phyloP scores from a whole-genome alignment of 2,797 vertebrate genomes.

The Sus cebifrons region DNA sequence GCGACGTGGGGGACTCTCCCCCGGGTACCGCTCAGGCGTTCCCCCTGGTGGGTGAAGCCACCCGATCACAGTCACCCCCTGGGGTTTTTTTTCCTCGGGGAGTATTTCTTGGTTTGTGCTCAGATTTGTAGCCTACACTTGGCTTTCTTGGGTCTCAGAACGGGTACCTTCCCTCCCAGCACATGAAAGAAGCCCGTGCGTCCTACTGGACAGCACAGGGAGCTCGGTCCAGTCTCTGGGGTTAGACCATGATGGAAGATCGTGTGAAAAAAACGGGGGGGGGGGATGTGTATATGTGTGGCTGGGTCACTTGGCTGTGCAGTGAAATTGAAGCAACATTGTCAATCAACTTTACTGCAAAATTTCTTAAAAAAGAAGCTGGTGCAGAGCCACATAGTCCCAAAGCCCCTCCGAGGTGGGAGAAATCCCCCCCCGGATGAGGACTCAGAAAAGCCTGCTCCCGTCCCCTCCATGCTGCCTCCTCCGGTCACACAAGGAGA shows the following conservation, averaged over 20 bases:
- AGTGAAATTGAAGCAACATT: too few relatives aligned
- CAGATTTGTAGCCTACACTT: conserved; percentile 60
- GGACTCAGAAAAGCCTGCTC: background rate
- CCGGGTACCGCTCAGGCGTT: conserved; percentile 73
- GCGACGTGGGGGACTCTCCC: conserved; percentile 21
- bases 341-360: too few relatives aligned
- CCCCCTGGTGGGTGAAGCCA: conserved; percentile 49
- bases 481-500: rapidly evolving
- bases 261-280: too few relatives aligned
- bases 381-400: background rate
- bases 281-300: too few relatives aligned
- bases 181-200: conserved; percentile 8
- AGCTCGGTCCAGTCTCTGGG: too few relatives aligned
- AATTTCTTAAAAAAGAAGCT: too few relatives aligned
- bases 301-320: too few relatives aligned
- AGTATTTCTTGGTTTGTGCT: conserved; percentile 50
- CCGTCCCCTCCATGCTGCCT: background rate
- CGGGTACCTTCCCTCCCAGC: background rate
- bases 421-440: conserved; percentile 23
- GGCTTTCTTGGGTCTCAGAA: conserved; percentile 69
- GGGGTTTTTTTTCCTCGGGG: background rate
- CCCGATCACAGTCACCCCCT: conserved; percentile 17
- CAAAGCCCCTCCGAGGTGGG: background rate
- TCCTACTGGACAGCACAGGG: background rate
- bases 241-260: too few relatives aligned